Base-by-base conservation (phyloP, 2,888 invertebrate species). In the Agonopterix arenella region DNA sequence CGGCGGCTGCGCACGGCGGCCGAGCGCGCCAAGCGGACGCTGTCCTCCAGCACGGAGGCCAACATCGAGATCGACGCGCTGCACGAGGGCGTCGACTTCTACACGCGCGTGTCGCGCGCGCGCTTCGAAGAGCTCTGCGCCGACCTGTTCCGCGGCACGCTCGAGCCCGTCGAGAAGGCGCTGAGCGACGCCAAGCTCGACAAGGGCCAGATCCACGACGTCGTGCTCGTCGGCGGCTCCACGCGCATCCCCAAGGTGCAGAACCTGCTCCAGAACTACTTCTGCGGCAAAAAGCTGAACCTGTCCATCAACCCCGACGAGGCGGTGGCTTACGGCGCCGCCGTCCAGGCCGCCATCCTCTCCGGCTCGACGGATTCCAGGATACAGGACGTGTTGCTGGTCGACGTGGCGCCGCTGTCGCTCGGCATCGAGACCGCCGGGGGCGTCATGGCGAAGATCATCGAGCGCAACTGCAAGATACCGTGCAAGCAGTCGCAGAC, bases 161-260 rank as follows among this genome's bases (percentile, higher is more conserved):
- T 95, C 54, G 89, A 92, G 50, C 94, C 94, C 0, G 94, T 95
- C 0, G 93, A 94, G 64, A 92, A 93, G 62, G 93, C 94, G 0
- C 75, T 95, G 16, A 82, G 84, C 36, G 94, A 95, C 67, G 93
- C 94, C 1, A 93, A 94, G 67, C 80, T 94, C 82, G 93, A 93
- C 73, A 94, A 94, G 66, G 76, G 83, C n/a, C 81, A 90, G 49
- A 93, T 94, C 52, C 90, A 94, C 64, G 94, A 94, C 60, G 91
- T 95, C 1, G 94, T 95, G 0, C 78, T 95, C 13, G 94, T 95
- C 10, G 94, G 95, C 8, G 95, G 93, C 10, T 93, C 93, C 0
- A 94, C 92, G 0, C 90, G 93, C 45, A 94, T 94, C 49, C 94
- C 94, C 1, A 94, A 93, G 71, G 90, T 94, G 45, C 93, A 94